A percentile compares a stretch with the other conserved stretches of the same genome.
Conservation (phyloP, 1,140 invertebrate genomes). For the Scaptomyza hsui region DNA sequence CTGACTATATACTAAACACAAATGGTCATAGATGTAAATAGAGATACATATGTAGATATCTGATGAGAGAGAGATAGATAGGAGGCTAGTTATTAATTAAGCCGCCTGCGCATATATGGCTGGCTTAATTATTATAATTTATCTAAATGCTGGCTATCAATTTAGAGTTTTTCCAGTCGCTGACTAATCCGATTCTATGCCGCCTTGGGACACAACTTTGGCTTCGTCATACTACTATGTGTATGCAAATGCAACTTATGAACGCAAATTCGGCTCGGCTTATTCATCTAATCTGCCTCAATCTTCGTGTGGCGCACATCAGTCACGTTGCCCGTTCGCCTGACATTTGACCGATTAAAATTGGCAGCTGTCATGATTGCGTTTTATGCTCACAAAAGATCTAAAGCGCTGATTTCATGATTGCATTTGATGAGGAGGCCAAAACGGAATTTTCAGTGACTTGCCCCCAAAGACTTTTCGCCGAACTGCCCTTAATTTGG, state of each 20-base stretch:
- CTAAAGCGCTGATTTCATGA: constrained; percentile 41
- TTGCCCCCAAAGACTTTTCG: constrained; percentile 34
- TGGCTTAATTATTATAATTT: constrained; percentile 76
- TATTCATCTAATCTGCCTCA: constrained; percentile 69
- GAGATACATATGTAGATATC: constrained; percentile 1
- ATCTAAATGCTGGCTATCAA: constrained; percentile 70
- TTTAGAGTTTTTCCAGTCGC: constrained; percentile 36
- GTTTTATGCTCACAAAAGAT: constrained; percentile 52
- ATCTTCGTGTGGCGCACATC: constrained; percentile 54
- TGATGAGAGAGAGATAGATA: constrained; percentile 1
- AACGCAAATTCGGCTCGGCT: constrained; percentile 52
- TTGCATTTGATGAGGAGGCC: constrained; percentile 29
- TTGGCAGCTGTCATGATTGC: constrained; percentile 80
- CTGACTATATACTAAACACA: constrained; percentile 8
- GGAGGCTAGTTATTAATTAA: constrained; percentile 72
- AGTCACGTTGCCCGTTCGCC: constrained; percentile 55
- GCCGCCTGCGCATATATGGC: constrained; percentile 75
- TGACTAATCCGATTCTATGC: constrained; percentile 59
- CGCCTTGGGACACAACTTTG: constrained; percentile 27
- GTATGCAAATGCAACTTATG: constrained; percentile 72
- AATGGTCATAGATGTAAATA: constrained; percentile 15
- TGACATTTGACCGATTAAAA: constrained; percentile 77
- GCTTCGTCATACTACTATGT: constrained; percentile 31
- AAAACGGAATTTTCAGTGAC: constrained; percentile 33
- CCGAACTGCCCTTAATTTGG: constrained; percentile 57